Base-by-base conservation (phyloP, 35 echinoderm and acorn worm species). In the Chiridota heheva region DNA sequence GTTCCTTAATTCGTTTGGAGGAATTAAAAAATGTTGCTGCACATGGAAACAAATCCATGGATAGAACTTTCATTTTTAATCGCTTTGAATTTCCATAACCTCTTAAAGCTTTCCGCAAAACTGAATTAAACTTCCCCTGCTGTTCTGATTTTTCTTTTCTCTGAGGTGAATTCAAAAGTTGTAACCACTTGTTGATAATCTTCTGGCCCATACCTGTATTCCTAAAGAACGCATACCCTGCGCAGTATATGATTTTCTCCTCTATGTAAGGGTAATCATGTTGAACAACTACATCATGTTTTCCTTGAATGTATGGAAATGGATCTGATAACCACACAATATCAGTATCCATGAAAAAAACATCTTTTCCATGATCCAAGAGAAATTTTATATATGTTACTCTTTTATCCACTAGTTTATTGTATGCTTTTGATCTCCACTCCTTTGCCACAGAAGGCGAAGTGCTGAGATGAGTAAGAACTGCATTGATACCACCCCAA, bases 321-420 rank as follows among this genome's bases (percentile, higher is more conserved):
- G 75, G 75, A 57, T 78, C 75, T 4, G 55, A 49, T 24, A 78
- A 17, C 75, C 75, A 78, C 22, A 78, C 75, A 25, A 78, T 62
- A n/a, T 78, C 75, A 18, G 75, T 78, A 25, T 78, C 75, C 75
- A 78, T 78, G 27, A 78, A 78, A 25, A 78, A 78, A 20, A 78
- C 75, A 17, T 78, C 75, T 44, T 78, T 78, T 4, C 58, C 75
- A 2, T 59, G 3, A 20, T 78, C n/a, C 1, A 78, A 38, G 5
- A 78, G 30, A 60, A 60, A 31, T 78, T 60, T 36, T 16, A 78
- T 78, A 38, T 78, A 78, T 20, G 75, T 49, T 25, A 78, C 75
- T 25, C 75, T 58, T 35, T 78, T 78, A 31, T 78, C 75, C 16
- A 78, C 75, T n/a, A 78, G 56, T 62, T 40, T 20, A 58, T 78